phyloP scores from a whole-genome alignment of 1,140 invertebrate species.

The Choristoneura fumiferana region DNA sequence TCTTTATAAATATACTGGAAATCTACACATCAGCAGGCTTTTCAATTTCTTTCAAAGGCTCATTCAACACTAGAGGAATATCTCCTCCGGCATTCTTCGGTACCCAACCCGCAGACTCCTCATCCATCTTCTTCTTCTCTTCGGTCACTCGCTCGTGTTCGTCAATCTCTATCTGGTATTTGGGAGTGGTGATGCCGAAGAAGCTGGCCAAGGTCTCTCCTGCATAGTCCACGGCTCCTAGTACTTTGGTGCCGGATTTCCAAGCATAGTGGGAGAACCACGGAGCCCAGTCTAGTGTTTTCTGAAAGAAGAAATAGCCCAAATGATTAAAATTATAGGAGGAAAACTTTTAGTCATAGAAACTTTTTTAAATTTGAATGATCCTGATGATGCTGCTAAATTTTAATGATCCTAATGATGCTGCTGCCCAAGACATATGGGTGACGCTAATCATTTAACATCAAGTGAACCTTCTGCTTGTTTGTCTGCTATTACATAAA shows the following conservation, averaged over 20 bases:
- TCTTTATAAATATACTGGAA: too few species aligned
- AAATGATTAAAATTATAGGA: too few species aligned
- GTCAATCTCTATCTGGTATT: constrained; percentile 93
- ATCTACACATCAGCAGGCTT: constrained; percentile 12
- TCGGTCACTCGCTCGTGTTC: constrained; percentile 85
- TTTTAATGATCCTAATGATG: too few species aligned
- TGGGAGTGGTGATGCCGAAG: constrained; percentile 94
- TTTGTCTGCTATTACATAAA: too few species aligned
- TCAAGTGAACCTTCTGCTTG: too few species aligned
- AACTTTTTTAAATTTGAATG: too few species aligned
- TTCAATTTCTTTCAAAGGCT: constrained; percentile 43
- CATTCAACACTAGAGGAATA: constrained; percentile 64
- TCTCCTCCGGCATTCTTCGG: constrained; percentile 59
- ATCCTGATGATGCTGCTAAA: too few species aligned
- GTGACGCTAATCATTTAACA: too few species aligned
- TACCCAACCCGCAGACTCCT: constrained; percentile 75
- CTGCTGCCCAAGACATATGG: too few species aligned
- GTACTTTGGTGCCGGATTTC: constrained; percentile 81
- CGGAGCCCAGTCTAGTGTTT: constrained; percentile 83
- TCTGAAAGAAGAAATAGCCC: constrained; percentile 65
- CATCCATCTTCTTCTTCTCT: constrained; percentile 75
- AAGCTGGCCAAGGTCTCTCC: constrained; percentile 91
- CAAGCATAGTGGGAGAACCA: constrained; percentile 86
- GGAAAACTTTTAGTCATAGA: too few species aligned
- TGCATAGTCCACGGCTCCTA: constrained; percentile 89